These are phyloP conservation scores for Margarornis squamiger DNA, from an alignment of 2,797 vertebrate species.

Conservation along the genomic window DNA sequence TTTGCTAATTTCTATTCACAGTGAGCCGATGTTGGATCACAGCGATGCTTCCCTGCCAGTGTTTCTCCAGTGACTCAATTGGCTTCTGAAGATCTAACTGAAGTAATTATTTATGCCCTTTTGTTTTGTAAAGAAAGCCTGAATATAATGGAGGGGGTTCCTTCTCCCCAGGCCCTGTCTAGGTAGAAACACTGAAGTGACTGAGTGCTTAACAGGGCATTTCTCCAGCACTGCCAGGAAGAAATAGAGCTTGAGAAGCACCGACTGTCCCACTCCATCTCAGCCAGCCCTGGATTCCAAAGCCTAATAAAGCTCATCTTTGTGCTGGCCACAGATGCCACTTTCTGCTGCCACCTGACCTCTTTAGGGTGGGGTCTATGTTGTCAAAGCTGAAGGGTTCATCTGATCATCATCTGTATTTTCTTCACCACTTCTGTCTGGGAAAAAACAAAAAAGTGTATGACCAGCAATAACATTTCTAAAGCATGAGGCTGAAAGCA, in stretches of 20 bases:
- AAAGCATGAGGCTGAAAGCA: neutral
- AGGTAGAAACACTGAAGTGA: neutral
- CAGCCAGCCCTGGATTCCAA: neutral
- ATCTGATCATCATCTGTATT: neutral
- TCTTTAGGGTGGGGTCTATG: neutral
- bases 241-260: neutral
- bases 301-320: neutral
- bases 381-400: neutral
- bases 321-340: neutral
- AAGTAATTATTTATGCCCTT: neutral
- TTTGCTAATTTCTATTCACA: neutral
- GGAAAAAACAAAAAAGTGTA: neutral
- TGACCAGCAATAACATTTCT: neutral
- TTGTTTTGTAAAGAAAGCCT: neutral
- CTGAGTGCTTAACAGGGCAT: neutral
- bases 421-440: neutral
- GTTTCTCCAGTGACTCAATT: neutral
- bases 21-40: rapidly evolving
- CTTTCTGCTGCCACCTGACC: neutral
- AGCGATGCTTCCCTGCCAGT: neutral
- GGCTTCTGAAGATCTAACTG: neutral
- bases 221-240: neutral
- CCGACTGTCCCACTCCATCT: neutral
- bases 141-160: neutral
- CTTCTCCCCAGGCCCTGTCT: neutral